Evolutionary conservation across 2,888 invertebrate species (phyloP).

Genomic region (Dryocosmus kuriphilus): DNA sequence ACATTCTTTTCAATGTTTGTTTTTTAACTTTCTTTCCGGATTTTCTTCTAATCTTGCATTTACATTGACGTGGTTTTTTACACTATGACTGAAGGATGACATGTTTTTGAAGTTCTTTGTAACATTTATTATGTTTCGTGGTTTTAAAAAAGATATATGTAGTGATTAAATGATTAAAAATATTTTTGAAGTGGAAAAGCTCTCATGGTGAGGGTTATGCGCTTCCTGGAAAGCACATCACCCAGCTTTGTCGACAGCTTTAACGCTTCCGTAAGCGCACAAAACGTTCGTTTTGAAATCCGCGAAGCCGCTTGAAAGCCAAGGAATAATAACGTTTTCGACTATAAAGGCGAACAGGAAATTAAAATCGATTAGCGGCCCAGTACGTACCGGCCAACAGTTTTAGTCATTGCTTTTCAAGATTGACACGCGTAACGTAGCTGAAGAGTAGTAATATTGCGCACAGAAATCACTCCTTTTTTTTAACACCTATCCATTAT

Average conservation of each 20-base stretch:
- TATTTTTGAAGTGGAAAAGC: slow-evolving; percentile 4
- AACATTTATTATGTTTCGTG: too few relatives aligned
- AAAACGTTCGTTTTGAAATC: slow-evolving; percentile 47
- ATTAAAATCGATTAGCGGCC: slow-evolving; percentile 71
- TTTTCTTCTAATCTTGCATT: too few relatives aligned
- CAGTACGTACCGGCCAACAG: slow-evolving; percentile 32
- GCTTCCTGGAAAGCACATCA: slow-evolving; percentile 12
- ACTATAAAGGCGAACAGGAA: slow-evolving; percentile 64
- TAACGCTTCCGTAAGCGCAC: slow-evolving; percentile 41
- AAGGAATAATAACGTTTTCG: slow-evolving; percentile 54
- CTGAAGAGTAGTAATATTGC: background rate
- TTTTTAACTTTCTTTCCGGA: too few relatives aligned
- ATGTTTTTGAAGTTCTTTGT: too few relatives aligned
- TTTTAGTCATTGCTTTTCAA: slow-evolving; percentile 39
- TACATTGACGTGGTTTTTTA: too few relatives aligned
- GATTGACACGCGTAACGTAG: slow-evolving; percentile 49
- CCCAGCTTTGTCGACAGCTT: slow-evolving; percentile 19
- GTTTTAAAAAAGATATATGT: background rate
- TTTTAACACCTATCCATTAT: background rate
- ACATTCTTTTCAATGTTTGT: too few relatives aligned
- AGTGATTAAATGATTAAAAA: background rate
- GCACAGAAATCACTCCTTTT: background rate
- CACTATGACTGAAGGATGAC: too few relatives aligned
- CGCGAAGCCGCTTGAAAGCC: slow-evolving; percentile 46
- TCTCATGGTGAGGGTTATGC: background rate